Evolutionary conservation across 2,888 invertebrate species (phyloP).

Genomic region (Agriopis leucophaearia): DNA sequence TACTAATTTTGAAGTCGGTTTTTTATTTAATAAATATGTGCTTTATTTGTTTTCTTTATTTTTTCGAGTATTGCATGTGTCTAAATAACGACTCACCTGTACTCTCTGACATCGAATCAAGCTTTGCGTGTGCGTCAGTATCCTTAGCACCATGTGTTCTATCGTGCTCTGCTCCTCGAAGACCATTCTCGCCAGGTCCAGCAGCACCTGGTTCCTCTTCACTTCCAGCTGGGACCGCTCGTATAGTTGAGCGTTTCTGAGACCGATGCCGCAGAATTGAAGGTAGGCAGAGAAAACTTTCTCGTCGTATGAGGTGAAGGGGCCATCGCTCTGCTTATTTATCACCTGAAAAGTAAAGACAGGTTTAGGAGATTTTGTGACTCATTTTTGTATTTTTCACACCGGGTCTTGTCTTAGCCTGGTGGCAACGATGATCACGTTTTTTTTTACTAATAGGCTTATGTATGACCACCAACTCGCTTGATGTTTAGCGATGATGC

Average conservation of each 20-base stretch:
- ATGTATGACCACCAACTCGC: too few relatives aligned
- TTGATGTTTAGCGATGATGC: too few relatives aligned
- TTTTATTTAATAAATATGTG: too few relatives aligned
- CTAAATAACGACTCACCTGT: conserved; percentile 88
- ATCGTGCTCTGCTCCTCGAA: conserved; percentile 99
- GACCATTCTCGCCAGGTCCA: conserved; percentile 98
- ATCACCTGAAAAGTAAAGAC: conserved; percentile 88
- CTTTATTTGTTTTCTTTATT: too few relatives aligned
- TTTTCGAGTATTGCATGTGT: too few relatives aligned
- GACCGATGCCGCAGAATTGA: conserved; percentile 98
- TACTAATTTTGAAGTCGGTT: too few relatives aligned
- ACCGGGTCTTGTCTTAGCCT: too few relatives aligned
- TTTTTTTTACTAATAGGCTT: too few relatives aligned
- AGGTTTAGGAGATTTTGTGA: background rate
- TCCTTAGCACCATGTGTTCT: conserved; percentile 97
- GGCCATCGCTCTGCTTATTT: conserved; percentile 94
- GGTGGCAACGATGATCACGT: too few relatives aligned
- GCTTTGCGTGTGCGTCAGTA: conserved; percentile 97
- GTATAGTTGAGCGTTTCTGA: conserved; percentile 98
- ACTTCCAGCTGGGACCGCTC: conserved; percentile 98
- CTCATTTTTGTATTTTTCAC: background rate
- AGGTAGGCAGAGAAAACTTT: conserved; percentile 96
- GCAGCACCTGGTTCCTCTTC: conserved; percentile 96
- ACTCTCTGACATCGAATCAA: conserved; percentile 97
- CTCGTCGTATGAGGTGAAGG: conserved; percentile 95